A percentile compares a stretch with the other conserved stretches of the same genome.
These are phyloP conservation scores for Drosophila prolongata DNA, from an alignment of 2,888 invertebrate genomes.

Conservation along the genomic window DNA sequence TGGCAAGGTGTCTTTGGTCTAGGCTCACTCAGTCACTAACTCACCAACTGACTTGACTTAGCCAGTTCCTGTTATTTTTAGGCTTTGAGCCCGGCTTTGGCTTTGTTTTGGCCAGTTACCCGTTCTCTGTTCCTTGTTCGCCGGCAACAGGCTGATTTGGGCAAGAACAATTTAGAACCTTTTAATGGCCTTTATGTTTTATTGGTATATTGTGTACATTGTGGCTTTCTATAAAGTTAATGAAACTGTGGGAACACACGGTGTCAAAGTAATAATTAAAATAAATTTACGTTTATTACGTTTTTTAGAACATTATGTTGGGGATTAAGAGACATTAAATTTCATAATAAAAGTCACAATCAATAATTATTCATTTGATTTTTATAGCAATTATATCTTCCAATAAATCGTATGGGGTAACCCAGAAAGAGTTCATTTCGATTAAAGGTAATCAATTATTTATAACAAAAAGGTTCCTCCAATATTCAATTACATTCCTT, in stretches of 20 bases:
- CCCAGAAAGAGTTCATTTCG: too few relatives aligned
- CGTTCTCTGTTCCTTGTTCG: conserved; percentile 17
- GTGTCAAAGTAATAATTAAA: background rate
- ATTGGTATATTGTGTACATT: conserved; percentile 3
- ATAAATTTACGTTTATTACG: too few relatives aligned
- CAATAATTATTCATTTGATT: too few relatives aligned
- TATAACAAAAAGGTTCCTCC: too few relatives aligned
- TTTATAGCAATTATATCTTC: too few relatives aligned
- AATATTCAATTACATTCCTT: too few relatives aligned
- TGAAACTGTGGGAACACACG: conserved; percentile 1
- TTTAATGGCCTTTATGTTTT: conserved; percentile 27
- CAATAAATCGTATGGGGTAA: too few relatives aligned
- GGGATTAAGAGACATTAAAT: too few relatives aligned
- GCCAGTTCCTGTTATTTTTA: conserved; percentile 52
- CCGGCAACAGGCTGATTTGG: conserved; percentile 16
- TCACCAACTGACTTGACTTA: conserved; percentile 33
- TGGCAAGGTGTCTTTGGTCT: conserved; percentile 65
- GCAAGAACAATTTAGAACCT: conserved; percentile 14
- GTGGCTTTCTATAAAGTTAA: conserved; percentile 16
- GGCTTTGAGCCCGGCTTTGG: too few relatives aligned
- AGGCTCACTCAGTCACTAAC: conserved; percentile 46
- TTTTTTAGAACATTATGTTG: too few relatives aligned
- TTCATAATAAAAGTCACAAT: too few relatives aligned
- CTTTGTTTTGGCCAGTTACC: conserved; percentile 27
- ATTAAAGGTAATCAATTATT: background rate